Conservation (phyloP, 2,113 vertebrate species). For the Climacteris rufus region DNA sequence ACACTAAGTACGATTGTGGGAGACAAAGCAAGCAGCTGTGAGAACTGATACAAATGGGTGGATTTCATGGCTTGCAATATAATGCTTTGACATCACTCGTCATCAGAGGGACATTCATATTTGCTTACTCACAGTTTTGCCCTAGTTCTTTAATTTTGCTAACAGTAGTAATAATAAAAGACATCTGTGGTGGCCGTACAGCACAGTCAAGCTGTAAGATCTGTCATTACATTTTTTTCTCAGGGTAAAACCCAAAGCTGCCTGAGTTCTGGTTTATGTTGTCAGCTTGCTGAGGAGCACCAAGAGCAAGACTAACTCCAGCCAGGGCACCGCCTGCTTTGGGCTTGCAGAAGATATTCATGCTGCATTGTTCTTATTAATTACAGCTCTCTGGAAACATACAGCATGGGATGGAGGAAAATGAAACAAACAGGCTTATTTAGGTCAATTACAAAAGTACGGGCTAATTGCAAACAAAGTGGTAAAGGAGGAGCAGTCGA, state of each 20-base stretch:
- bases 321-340: background rate
- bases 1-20: background rate
- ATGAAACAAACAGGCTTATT: constrained; percentile 45
- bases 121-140: background rate
- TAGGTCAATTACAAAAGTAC: constrained; percentile 43
- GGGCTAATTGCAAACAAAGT: constrained; percentile 19
- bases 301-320: background rate
- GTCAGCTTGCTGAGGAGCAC: background rate
- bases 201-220: background rate
- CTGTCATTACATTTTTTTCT: background rate
- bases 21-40: background rate
- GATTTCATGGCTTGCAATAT: background rate
- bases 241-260: background rate
- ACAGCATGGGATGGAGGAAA: background rate
- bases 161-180: background rate
- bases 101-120: background rate
- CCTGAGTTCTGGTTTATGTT: background rate
- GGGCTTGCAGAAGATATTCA: background rate
- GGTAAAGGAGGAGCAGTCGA: background rate
- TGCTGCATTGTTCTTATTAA: background rate
- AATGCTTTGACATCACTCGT: background rate
- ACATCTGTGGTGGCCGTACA: background rate
- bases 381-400: background rate
- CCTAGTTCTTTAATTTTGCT: background rate
- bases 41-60: background rate